A percentile compares a stretch with the other conserved stretches of the same genome.
phyloP scores from a whole-genome alignment of 2,888 invertebrate genomes.

The Tenthredo distinguenda region DNA sequence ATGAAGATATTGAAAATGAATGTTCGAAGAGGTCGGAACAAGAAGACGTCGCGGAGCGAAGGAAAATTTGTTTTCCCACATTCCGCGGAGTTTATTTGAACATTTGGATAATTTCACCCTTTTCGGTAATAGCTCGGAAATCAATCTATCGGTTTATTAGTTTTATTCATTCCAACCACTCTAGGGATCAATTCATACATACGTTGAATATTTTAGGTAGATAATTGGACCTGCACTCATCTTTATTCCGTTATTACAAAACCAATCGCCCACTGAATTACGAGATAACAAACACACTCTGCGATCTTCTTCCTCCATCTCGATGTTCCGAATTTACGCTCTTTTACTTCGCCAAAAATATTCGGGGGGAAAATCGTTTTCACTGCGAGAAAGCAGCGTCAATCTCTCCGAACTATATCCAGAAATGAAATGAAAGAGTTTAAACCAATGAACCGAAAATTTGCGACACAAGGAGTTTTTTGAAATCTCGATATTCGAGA shows the following conservation, averaged over 20 bases:
- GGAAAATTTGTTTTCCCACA: not conserved
- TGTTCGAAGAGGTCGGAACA: not conserved
- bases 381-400: no score
- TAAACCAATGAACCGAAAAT: no score
- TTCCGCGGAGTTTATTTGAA: not conserved
- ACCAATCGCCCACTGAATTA: not conserved
- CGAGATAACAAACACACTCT: not conserved
- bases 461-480: no score
- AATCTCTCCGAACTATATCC: no score
- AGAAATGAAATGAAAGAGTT: no score
- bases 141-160: not conserved
- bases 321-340: no score
- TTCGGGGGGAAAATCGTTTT: no score
- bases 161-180: not conserved
- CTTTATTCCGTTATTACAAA: not conserved
- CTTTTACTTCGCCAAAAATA: no score
- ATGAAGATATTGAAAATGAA: not conserved
- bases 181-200: not conserved
- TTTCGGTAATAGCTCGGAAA: not conserved
- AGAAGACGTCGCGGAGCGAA: not conserved
- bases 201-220: not conserved
- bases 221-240: not conserved
- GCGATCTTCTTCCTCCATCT: not conserved
- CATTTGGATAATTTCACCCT: not conserved
- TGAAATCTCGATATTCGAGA: not conserved